A percentile compares a stretch with the other conserved stretches of the same genome.
These are phyloP conservation scores for Rhadinocentrus ornatus DNA, from an alignment of 2,797 vertebrate genomes.

Conservation along the genomic window DNA sequence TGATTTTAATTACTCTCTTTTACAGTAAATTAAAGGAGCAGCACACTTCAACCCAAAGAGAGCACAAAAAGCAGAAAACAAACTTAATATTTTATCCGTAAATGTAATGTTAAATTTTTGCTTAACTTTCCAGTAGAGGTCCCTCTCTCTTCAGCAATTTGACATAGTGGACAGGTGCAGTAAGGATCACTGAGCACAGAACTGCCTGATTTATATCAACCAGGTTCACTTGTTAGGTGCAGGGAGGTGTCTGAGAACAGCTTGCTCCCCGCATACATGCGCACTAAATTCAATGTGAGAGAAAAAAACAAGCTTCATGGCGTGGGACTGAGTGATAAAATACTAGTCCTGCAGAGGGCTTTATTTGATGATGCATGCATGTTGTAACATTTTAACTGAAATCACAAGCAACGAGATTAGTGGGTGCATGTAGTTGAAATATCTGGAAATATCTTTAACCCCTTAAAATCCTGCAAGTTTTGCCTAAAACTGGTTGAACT, in stretches of 20 bases:
- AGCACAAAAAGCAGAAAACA: neutral
- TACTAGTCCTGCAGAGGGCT: too few relatives aligned
- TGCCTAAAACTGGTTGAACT: too few relatives aligned
- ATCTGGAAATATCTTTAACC: too few relatives aligned
- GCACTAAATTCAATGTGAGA: neutral
- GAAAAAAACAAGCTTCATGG: neutral
- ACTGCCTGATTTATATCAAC: neutral
- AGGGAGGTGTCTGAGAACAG: slow-evolving; percentile 8
- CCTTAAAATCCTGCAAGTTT: too few relatives aligned
- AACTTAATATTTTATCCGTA: neutral
- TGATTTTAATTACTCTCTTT: neutral
- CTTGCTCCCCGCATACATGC: neutral
- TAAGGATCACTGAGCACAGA: too few relatives aligned
- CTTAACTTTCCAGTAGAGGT: slow-evolving; percentile 34
- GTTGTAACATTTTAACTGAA: too few relatives aligned
- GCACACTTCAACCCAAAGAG: neutral
- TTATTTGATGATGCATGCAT: neutral
- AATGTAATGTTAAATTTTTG: neutral
- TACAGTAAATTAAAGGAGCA: neutral
- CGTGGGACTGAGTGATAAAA: neutral
- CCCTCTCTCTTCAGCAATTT: slow-evolving; percentile 35
- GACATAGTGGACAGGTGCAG: neutral
- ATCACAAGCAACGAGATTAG: too few relatives aligned
- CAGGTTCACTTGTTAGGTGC: slow-evolving; percentile 3
- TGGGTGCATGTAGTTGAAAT: too few relatives aligned